Evolutionary conservation across 2,113 vertebrate species (phyloP), one percentile per base, ranked within the genome.

Genomic region (Lates calcarifer): DNA sequence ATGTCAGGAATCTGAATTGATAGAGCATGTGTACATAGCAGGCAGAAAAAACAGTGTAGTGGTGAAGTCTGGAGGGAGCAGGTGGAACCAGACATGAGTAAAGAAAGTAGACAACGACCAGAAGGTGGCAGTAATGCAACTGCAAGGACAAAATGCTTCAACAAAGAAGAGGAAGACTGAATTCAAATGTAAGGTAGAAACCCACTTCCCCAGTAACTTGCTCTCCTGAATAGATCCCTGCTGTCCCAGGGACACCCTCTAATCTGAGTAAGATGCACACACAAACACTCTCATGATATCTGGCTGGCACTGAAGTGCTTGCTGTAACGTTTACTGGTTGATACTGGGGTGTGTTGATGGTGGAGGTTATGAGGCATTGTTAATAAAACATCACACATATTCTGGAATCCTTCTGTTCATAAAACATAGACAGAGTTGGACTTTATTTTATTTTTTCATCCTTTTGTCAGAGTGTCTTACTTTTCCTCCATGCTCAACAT

Each of bases 81-180:
- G 55, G 12, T 33, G 12, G 18, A 72, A 20, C 4, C 24, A 9
- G 15, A 2, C 17, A 20, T 24, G 24, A 20, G 12, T n/a, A 2
- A 22, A 47, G 20, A 15, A 18, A 49, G 20, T 10, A 17, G 22
- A 28, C 8, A 2, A 12, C 31, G 33, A 63, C 75, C 76, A 84
- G 24, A 6, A 11, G 63, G 24, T 29, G 82, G 70, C 63, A 64
- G 76, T 69, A 64, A n/a, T 33, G 39, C 20, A 15, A 3, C 47
- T 6, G 39, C 10, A 41, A 22, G 12, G 17, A n/a, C n/a, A n/a
- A n/a, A n/a, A n/a, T n/a, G n/a, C n/a, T n/a, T n/a, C n/a, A n/a
- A n/a, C n/a, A n/a, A n/a, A 9, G 12, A 81, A 74, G 22, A 51
- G 6, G 29, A 56, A 49, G 12, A 1, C 7, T 2, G 0, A 55